Evolutionary conservation across 2,113 vertebrate genomes (phyloP).

Genomic region (Steatornis caripensis): DNA sequence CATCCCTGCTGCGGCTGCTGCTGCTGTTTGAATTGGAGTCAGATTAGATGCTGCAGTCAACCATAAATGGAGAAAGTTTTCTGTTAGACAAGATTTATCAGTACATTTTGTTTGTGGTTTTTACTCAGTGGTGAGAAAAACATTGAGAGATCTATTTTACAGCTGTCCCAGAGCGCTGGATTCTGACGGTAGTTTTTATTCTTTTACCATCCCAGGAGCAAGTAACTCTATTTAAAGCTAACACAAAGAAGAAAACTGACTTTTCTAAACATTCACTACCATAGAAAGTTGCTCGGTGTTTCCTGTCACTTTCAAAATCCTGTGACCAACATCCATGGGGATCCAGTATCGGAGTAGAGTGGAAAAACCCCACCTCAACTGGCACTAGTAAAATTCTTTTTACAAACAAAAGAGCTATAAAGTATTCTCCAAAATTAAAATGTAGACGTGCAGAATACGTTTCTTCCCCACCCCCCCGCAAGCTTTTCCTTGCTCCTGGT

Average conservation of each 20-base stretch:
- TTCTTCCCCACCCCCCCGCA: not conserved
- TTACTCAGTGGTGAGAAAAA: not conserved
- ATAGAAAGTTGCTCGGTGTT: not conserved
- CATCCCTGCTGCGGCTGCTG: conserved; percentile 65
- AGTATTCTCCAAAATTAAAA: not conserved
- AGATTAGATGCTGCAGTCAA: conserved; percentile 72
- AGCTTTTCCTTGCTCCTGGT: not conserved
- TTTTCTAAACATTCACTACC: not conserved
- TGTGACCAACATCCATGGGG: not conserved
- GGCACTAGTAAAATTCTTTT: not conserved
- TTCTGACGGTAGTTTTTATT: not conserved
- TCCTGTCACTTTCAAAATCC: not conserved
- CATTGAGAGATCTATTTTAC: not conserved
- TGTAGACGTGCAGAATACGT: not conserved
- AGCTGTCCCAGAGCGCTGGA: not conserved
- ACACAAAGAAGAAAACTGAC: not conserved
- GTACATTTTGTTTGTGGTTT: not conserved
- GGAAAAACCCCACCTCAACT: not conserved
- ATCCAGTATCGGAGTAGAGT: not conserved
- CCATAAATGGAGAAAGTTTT: conserved; percentile 46
- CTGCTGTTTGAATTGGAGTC: conserved; percentile 57
- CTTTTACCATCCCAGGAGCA: not conserved
- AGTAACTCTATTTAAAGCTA: not conserved
- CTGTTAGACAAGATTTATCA: not conserved
- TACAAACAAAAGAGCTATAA: not conserved